Base-by-base conservation (phyloP, 2,113 vertebrate genomes). In the Terrapene triunguis region DNA sequence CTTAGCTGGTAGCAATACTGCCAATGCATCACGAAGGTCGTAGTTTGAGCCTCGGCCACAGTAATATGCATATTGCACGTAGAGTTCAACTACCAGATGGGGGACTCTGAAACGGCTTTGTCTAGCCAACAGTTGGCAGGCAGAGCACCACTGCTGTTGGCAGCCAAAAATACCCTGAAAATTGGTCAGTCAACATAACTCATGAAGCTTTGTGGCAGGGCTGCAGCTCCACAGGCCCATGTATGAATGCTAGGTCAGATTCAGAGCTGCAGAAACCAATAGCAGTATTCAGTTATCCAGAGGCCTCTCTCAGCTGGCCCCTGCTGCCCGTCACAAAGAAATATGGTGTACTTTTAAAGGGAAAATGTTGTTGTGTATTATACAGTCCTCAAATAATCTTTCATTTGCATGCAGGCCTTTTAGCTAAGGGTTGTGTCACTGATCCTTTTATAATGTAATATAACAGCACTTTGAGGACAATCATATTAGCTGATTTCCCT, bases 61-160 rank as follows among this genome's bases (percentile, higher is more conserved):
- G 87, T 91, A 85, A 87, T 0, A 0, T 44, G 88, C 84, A 93
- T 94, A 95, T 96, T 92, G 94, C 93, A 92, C 2, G 1, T 84
- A 85, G 95, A 89, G 94, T 95, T 96, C 96, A 96, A 24, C 95
- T 91, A 84, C 96, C 96, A 97, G 96, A 96, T 97, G 96, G 95
- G 96, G 96, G 96, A 95, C 85, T 69, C 95, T 97, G 78, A 96
- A 96, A 94, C 81, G 84, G 93, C 96, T 93, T 92, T 94, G 97
- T 97, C 96, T 97, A 92, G 96, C 97, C 97, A 96, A 92, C 96
- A 89, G 96, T 91, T 97, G 96, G 96, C 96, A 97, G 95, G 79
- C 96, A 93, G 96, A 96, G 94, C 65, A 93, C 87, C 92, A 8
- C 87, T 80, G 89, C 94, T 91, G 92, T 91, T 94, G 92, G 91